Percentiles rank a stretch among this genome's conserved stretches.
Conservation (phyloP, 1,140 invertebrate genomes). For the Lordiphosa collinella region DNA sequence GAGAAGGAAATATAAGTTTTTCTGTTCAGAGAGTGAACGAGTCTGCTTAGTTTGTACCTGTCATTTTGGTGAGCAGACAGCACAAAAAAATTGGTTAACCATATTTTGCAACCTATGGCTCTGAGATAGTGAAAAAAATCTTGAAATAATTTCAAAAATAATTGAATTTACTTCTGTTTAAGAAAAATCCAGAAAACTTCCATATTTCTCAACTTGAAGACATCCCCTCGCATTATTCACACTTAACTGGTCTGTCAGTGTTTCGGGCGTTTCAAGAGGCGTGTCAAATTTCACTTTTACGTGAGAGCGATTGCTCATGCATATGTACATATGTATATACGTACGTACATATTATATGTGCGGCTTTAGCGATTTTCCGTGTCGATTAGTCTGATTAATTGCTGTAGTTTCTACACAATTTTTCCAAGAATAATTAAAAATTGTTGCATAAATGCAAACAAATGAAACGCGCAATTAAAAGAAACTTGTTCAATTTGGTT, state of each 20-base stretch:
- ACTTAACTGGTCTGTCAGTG: constrained; percentile 1
- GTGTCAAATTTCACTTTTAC: constrained; percentile 25
- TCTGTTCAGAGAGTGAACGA: too few species aligned
- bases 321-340: not conserved
- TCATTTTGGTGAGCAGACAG: too few species aligned
- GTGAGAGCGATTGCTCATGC: constrained; percentile 9
- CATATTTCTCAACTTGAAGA: not conserved
- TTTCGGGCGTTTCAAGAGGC: constrained; percentile 12
- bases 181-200: too few species aligned
- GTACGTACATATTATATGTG: not conserved
- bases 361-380: constrained; percentile 7
- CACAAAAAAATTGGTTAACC: too few species aligned
- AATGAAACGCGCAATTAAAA: constrained; percentile 19
- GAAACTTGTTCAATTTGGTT: constrained; percentile 8
- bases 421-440: constrained; percentile 22
- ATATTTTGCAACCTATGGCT: too few species aligned
- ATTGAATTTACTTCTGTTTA: too few species aligned
- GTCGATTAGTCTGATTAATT: constrained; percentile 22
- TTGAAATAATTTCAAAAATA: too few species aligned
- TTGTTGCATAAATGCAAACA: constrained; percentile 17
- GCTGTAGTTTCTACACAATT: constrained; percentile 36
- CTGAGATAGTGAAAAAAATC: too few species aligned
- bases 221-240: not conserved
- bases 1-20: too few species aligned
- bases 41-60: too few species aligned